Evolutionary conservation across 2,113 vertebrate species (phyloP), one percentile per base, ranked within the genome.

Genomic region (Leptosomus discolor): DNA sequence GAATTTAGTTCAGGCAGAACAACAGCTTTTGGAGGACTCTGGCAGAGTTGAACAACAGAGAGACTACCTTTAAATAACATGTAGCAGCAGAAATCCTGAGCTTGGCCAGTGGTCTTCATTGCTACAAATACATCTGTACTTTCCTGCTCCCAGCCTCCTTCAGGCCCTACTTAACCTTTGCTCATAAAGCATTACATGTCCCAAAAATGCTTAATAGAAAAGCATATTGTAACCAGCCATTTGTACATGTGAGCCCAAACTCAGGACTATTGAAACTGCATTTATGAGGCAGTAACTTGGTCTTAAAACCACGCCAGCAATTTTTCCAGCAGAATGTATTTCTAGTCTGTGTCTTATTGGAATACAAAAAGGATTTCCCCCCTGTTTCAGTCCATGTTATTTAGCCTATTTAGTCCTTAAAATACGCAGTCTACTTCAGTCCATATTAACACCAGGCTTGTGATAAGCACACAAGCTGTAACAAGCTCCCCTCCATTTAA

Each of bases 131-230:
- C 46, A 82, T 86, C 61, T 82, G 53, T 67, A 81, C 61, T 91
- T 85, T 37, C 32, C 37, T 84, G 81, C 89, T 92, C 43, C 6
- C 5, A 94, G 96, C 92, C 87, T 97, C 85, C 94, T 97, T 83
- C 93, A 81, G 92, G 82, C 71, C 81, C 89, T 92, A 83, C 54
- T 91, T 97, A 96, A 95, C 94, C 85, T 97, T 70, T 95, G 91
- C 57, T 83, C 83, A 85, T 88, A 71, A 91, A 71, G 69, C 39
- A 90, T 34, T 56, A 36, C 6, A 8, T 14, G 37, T 61, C 90
- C 64, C 71, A 95, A 91, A 93, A 93, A 81, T 3, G 17, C 53
- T 75, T 91, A 95, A 94, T 61, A 15, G 73, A 53, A 92, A 92
- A 89, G 26, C 78, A 65, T 71, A 85, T 19, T 58, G n/a, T 23